A percentile compares a stretch with the other conserved stretches of the same genome.
These are phyloP conservation scores for Avahi laniger DNA, from an alignment of 2,797 vertebrate genomes.

Conservation along the genomic window DNA sequence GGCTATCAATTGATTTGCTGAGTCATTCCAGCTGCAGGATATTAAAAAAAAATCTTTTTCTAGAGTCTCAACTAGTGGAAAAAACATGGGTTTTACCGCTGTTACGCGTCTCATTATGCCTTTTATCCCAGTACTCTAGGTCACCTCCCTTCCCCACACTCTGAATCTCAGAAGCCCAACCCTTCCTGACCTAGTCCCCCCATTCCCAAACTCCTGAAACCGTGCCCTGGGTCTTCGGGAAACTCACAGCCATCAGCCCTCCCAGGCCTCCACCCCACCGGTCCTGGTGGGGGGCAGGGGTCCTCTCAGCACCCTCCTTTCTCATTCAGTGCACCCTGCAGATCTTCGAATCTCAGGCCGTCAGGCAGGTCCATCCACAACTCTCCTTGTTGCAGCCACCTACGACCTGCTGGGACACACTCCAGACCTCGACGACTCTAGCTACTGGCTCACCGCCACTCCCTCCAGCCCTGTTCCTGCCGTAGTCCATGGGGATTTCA, in stretches of 20 bases:
- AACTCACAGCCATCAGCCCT: background rate
- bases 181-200: background rate
- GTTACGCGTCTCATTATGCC: background rate
- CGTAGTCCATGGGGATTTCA: background rate
- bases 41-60: background rate
- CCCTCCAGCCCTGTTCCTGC: background rate
- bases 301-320: background rate
- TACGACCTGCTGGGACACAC: background rate
- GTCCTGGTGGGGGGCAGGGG: accelerated
- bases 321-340: background rate
- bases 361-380: background rate
- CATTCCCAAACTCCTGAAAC: background rate
- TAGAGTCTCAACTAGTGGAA: background rate
- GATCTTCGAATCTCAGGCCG: background rate
- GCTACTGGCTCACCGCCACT: background rate
- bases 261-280: background rate
- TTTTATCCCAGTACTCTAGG: background rate
- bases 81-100: background rate
- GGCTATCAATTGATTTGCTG: background rate
- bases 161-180: background rate
- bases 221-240: background rate
- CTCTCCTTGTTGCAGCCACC: background rate
- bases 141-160: background rate
- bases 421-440: background rate
- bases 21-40: background rate